Percentiles rank a stretch among this genome's conserved stretches.
These are phyloP conservation scores for Strigamia maritima DNA, from an alignment of 2,888 invertebrate genomes.

Conservation along the genomic window DNA sequence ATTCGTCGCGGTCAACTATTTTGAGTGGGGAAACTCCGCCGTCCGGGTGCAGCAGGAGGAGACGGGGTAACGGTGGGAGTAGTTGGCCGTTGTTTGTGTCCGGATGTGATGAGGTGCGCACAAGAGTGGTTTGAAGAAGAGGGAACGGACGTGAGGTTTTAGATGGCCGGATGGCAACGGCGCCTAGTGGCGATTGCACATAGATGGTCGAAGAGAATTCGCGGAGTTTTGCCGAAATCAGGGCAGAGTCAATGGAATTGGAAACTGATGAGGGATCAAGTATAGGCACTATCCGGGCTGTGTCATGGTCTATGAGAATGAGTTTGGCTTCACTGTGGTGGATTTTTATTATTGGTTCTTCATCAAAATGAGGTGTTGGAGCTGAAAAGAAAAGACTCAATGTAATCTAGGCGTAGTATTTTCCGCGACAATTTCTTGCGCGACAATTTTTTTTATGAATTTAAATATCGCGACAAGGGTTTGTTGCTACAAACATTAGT, in stretches of 20 bases:
- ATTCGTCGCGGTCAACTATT: neutral
- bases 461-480: too few species aligned
- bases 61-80: neutral
- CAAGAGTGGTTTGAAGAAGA: neutral
- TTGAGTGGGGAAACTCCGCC: neutral
- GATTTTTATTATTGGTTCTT: neutral
- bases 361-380: conserved; percentile 10
- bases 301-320: neutral
- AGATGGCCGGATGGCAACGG: neutral
- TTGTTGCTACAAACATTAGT: too few species aligned
- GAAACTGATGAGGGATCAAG: neutral
- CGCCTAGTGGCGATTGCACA: neutral
- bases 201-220: neutral
- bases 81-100: neutral
- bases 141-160: neutral
- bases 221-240: neutral
- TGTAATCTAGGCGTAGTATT: too few species aligned
- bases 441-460: too few species aligned
- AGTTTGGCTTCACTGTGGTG: neutral
- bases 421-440: too few species aligned
- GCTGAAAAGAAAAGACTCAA: neutral
- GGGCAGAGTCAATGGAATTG: neutral
- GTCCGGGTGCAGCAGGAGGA: neutral
- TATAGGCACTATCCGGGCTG: neutral
- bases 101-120: neutral